A percentile compares a stretch with the other conserved stretches of the same genome.
phyloP scores from a whole-genome alignment of 2,888 invertebrate genomes.

The Hemistola chrysoprasaria region DNA sequence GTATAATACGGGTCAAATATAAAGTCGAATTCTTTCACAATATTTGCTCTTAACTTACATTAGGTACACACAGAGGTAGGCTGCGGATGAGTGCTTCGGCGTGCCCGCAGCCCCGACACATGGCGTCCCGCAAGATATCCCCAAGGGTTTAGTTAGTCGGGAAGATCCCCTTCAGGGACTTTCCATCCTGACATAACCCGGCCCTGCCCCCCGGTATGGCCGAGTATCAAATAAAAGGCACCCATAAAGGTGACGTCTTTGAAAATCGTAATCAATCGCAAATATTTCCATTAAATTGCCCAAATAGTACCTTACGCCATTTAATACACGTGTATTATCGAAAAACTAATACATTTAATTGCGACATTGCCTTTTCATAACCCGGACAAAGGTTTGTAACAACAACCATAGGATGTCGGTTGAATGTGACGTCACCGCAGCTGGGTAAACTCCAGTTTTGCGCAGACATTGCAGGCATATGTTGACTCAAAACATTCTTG shows the following conservation, averaged over 20 bases:
- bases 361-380: slow-evolving; percentile 11
- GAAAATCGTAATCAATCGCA: slow-evolving; percentile 1
- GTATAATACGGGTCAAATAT: no score
- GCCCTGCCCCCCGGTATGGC: no score
- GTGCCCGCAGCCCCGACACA: no score
- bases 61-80: no score
- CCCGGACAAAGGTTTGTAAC: not conserved
- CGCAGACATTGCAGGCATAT: slow-evolving; percentile 37
- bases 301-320: slow-evolving; percentile 9
- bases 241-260: slow-evolving; percentile 3
- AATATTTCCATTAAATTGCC: slow-evolving; percentile 11
- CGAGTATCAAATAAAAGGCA: no score
- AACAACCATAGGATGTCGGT: slow-evolving; percentile 32
- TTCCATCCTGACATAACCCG: no score
- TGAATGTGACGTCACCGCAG: slow-evolving; percentile 45
- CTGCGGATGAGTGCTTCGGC: no score
- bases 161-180: no score
- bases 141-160: no score
- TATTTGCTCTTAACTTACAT: no score
- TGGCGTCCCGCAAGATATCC: no score
- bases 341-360: slow-evolving; percentile 19
- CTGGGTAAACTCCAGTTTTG: slow-evolving; percentile 45
- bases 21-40: no score
- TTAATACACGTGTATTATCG: slow-evolving; percentile 12
- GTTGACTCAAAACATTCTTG: slow-evolving; percentile 31